Evolutionary conservation across 2,113 vertebrate genomes (phyloP), one percentile per base, ranked within the genome.

Genomic region (Charadrius vociferus): DNA sequence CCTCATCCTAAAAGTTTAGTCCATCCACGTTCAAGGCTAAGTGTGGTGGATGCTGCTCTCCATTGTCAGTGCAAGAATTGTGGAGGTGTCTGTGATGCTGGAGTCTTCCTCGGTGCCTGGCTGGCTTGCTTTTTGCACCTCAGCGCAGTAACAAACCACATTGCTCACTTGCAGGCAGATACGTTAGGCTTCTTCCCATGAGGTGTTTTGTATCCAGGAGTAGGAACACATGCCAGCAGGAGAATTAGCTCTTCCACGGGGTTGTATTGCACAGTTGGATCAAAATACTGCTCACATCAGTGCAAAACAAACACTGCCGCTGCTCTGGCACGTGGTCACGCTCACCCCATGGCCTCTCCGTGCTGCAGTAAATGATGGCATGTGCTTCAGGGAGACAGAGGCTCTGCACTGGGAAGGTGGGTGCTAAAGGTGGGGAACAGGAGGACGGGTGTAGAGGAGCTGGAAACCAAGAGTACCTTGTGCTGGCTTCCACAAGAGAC

Each of bases 91-190:
- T 13, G 49, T 50, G 22, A 50, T 24, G 49, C 49, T 10, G 43
- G 58, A 49, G 41, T 32, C 66, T 36, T 39, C 12, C 45, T 65
- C 0, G 2, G 23, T 17, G 39, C 3, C 32, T 1, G 7, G 3
- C 67, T 68, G 53, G 14, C 27, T 17, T n/a, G 17, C 27, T 21
- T n/a, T 21, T 49, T 45, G 62, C 8, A 26, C 71, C 66, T 17
- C 77, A 17, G 27, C 23, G 1, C 24, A 1, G 47, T 1, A 8
- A 21, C 36, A 30, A 37, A 6, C 16, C 45, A 0, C 10, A 1
- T 8, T 3, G 6, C 53, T 39, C 27, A 0, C 9, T 29, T 27
- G 1, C 58, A 7, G 36, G 32, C 3, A 0, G 26, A 11, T 29
- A 10, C 4, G 0, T 3, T 3, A 13, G 36, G 47, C 12, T 71